Conservation (phyloP, 2,113 vertebrate species). For the Phyllostomus hastatus region DNA sequence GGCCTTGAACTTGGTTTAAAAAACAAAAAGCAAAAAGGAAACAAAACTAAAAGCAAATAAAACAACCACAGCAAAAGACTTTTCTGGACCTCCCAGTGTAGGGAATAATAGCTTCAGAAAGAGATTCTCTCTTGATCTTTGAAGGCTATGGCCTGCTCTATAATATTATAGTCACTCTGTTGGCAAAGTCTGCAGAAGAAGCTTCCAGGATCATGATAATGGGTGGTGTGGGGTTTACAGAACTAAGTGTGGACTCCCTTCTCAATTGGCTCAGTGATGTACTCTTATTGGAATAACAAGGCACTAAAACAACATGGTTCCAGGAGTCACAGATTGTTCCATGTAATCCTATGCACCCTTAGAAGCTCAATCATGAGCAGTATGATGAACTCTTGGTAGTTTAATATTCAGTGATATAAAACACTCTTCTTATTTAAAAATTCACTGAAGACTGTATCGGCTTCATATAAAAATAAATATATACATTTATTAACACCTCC, state of each 20-base stretch:
- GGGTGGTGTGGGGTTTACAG: conserved; percentile 9
- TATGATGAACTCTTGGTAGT: background rate
- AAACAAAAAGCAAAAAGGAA: conserved; percentile 11
- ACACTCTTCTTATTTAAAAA: background rate
- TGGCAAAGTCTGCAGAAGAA: conserved; percentile 28
- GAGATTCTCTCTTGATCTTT: conserved; percentile 24
- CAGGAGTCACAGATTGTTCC: conserved; percentile 27
- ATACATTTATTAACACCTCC: background rate
- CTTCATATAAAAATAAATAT: background rate
- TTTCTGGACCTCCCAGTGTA: conserved; percentile 15
- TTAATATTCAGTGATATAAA: background rate
- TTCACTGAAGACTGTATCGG: background rate
- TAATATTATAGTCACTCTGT: background rate
- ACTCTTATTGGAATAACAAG: conserved; percentile 9
- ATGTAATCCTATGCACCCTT: background rate
- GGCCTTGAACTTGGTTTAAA: conserved; percentile 49
- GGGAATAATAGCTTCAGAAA: background rate
- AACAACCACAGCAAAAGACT: conserved; percentile 32
- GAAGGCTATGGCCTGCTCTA: conserved; percentile 15
- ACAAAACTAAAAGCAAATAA: conserved; percentile 45
- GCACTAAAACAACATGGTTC: background rate
- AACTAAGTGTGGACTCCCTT: background rate
- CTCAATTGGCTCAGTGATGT: conserved; percentile 5
- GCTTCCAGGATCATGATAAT: conserved; percentile 34
- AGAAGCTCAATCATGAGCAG: conserved; percentile 1